A percentile compares a stretch with the other conserved stretches of the same genome.
These are phyloP conservation scores for Diceros bicornis DNA, from an alignment of 2,797 vertebrate species.

Conservation along the genomic window DNA sequence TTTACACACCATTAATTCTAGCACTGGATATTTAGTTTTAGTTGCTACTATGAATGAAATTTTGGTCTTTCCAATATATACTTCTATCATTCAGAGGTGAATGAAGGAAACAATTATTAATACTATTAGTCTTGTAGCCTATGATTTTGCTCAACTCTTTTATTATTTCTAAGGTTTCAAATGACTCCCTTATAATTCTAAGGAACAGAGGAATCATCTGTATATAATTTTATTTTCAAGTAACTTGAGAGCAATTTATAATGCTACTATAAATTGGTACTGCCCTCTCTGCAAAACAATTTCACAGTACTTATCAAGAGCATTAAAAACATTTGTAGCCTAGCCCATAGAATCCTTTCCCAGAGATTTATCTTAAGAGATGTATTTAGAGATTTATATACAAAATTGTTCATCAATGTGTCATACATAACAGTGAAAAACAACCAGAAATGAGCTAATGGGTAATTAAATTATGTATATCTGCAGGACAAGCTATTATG, in stretches of 20 bases:
- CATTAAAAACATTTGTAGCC: constrained; percentile 20
- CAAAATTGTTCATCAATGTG: neutral
- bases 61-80: neutral
- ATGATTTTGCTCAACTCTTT: neutral
- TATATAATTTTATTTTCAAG: constrained; percentile 56
- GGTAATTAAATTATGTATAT: neutral
- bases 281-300: neutral
- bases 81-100: neutral
- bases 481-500: neutral
- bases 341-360: neutral
- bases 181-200: neutral
- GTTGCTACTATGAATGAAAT: constrained; percentile 13
- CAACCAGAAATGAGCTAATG: neutral
- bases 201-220: neutral
- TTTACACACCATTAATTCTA: constrained; percentile 31
- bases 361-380: neutral
- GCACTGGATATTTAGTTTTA: neutral
- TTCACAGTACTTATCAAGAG: neutral
- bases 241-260: neutral
- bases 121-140: neutral
- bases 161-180: constrained; percentile 39
- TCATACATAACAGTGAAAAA: neutral
- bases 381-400: constrained; percentile 34
- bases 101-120: constrained; percentile 38
- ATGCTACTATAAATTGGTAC: neutral